Evolutionary conservation across 2,113 vertebrate species (phyloP), one percentile per base, ranked within the genome.

Genomic region (Elephantulus edwardii): DNA sequence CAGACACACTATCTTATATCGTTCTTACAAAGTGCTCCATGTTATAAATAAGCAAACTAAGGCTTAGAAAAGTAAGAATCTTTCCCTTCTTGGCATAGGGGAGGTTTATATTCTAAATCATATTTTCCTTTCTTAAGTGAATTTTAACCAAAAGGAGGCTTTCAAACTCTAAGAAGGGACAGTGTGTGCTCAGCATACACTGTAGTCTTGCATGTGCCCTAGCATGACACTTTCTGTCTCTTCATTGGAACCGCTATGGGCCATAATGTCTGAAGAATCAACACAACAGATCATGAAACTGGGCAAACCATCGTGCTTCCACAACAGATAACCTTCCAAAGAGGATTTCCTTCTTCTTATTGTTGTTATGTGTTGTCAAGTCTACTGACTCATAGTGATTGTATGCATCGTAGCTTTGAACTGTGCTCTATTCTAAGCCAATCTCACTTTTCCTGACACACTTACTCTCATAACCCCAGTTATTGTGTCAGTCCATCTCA

Each of bases 41-140:
- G 70, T 86, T 85, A 56, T 19, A 66, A 54, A 46, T 72, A 75
- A 91, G 50, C 48, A 91, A 91, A 85, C 56, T 84, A 0, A 60
- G 30, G 14, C n/a, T 56, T 38, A 52, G 50, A 87, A 12, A 91
- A 91, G 48, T 33, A 58, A 40, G 54, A 56, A 54, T 6, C 5
- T 8, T 38, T 81, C 88, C 48, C 71, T 79, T 79, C 74, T 76
- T 77, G 17, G 5, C 71, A 44, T 64, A 46, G 38, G 3, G 24
- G 72, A 88, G 28, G 16, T 24, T 88, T 83, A 35, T 71, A 56
- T 5, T 52, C 7, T 78, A 79, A 62, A 50, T 48, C 82, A 5
- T 38, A 38, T 68, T 68, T 68, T 38, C 35, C 66, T 64, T 83
- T 28, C 28, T 68, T 68, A 35, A 44, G 26, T 60, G 8, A 12